phyloP scores from a whole-genome alignment of 1,140 invertebrate genomes.

The Anoplophora glabripennis region DNA sequence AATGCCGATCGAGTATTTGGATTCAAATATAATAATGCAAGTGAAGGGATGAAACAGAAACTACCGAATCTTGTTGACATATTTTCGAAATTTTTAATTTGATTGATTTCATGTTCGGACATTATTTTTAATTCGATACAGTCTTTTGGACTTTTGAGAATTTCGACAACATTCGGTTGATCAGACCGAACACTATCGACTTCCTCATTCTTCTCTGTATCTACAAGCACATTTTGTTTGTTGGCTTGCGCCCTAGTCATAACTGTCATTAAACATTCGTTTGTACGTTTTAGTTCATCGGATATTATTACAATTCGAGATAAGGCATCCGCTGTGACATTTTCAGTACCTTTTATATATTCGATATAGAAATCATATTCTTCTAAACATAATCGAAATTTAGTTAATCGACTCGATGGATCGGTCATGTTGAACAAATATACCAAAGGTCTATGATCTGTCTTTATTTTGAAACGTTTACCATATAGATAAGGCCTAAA shows the following conservation, averaged over 20 bases:
- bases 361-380: slow-evolving; percentile 1
- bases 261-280: background rate
- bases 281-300: slow-evolving; percentile 2
- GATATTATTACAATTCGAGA: slow-evolving; percentile 7
- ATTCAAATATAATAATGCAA: background rate
- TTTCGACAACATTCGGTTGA: slow-evolving; percentile 12
- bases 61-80: background rate
- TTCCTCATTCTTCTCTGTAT: slow-evolving; percentile 1
- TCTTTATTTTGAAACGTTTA: too few relatives aligned
- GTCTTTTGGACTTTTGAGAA: slow-evolving; percentile 9
- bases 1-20: slow-evolving; percentile 17
- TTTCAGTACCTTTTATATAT: slow-evolving; percentile 8
- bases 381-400: background rate
- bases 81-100: background rate
- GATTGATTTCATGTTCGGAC: background rate
- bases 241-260: slow-evolving; percentile 7
- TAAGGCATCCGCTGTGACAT: slow-evolving; percentile 1
- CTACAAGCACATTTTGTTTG: background rate
- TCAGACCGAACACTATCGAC: background rate
- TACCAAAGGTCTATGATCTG: too few relatives aligned
- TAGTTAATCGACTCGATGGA: too few relatives aligned
- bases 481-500: background rate
- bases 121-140: slow-evolving; percentile 1
- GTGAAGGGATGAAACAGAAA: background rate
- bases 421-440: too few relatives aligned